Evolutionary conservation across 2,797 vertebrate genomes (phyloP).

Genomic region (Tokudaia muenninki): DNA sequence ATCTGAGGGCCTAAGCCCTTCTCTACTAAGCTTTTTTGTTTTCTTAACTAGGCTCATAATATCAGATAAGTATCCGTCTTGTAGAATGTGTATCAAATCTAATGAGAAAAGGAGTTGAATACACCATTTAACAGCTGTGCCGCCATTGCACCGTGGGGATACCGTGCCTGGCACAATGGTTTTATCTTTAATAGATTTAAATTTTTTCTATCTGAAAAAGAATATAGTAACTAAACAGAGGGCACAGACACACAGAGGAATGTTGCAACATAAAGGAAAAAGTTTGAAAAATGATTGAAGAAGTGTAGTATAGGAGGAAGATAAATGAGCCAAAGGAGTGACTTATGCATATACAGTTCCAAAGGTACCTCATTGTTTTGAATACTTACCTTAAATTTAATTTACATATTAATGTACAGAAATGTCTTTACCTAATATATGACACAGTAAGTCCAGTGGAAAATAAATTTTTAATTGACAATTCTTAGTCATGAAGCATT

Average conservation of each 20-base stretch:
- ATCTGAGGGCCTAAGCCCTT: too few species aligned
- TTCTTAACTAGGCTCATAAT: not conserved
- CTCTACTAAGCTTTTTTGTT: not conserved
- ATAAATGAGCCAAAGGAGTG: not conserved
- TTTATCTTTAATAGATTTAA: not conserved
- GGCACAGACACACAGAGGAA: not conserved
- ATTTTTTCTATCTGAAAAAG: not conserved
- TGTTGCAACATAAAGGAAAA: not conserved
- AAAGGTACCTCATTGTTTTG: not conserved
- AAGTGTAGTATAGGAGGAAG: not conserved
- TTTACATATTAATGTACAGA: not conserved
- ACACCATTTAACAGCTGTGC: not conserved
- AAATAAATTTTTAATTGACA: not conserved
- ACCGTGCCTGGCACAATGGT: not conserved
- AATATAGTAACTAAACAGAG: not conserved
- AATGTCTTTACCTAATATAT: not conserved
- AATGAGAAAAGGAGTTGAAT: not conserved
- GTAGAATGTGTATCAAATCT: not conserved
- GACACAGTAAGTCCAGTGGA: not conserved
- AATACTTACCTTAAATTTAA: not conserved
- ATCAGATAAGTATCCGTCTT: not conserved
- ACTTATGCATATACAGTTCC: not conserved
- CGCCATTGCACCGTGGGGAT: not conserved
- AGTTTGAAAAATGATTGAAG: not conserved
- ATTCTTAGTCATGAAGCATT: not conserved